Base-by-base conservation (phyloP, 1,140 invertebrate species). In the Archegozetes longisetosus region DNA sequence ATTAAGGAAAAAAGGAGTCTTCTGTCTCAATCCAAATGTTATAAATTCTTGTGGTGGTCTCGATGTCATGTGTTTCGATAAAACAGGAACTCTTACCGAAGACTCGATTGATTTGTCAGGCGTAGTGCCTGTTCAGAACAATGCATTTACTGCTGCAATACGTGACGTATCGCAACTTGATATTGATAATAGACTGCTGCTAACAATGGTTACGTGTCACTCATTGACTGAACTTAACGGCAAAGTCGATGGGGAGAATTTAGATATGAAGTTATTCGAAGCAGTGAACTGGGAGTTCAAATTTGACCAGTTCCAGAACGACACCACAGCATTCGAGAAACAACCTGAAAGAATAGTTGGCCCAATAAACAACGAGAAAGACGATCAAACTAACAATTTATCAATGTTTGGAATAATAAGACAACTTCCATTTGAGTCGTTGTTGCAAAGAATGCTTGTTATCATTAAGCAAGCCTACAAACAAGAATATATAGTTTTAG, bases 41-140 rank as follows among this genome's bases (percentile, higher is more conserved):
- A 78, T 79, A 58, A 76, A 72, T 62, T 68, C 75, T 13, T 72
- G 74, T 60, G 78, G 78, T 1, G 73, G 70, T 32, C 66, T 79
- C 17, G 76, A 79, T 64, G 69, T 74, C 28, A 71, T 77, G 32
- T 78, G 77, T 61, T 79, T 79, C 68, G 78, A 79, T 64, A 79
- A 79, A 82, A 97, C 93, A 56, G 93, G 92, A 32, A 97, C 93
- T 1, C 70, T 94, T 63, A 90, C 90, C 17, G 84, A 96, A 73
- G 92, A 95, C 71, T 89, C 50, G 14, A 61, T 62, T 23, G 58
- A 62, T 32, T 62, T 61, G 47, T 52, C 53, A 2, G 53, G 53
- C 14, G 32, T 61, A 32, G 17, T 61, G 17, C 53, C 32, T 3
- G 20, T 28, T 29, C 6, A 13, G 1, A 27, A 55, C 26, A n/a